phyloP scores from a whole-genome alignment of 2,113 vertebrate species.

The Myodes glareolus region DNA sequence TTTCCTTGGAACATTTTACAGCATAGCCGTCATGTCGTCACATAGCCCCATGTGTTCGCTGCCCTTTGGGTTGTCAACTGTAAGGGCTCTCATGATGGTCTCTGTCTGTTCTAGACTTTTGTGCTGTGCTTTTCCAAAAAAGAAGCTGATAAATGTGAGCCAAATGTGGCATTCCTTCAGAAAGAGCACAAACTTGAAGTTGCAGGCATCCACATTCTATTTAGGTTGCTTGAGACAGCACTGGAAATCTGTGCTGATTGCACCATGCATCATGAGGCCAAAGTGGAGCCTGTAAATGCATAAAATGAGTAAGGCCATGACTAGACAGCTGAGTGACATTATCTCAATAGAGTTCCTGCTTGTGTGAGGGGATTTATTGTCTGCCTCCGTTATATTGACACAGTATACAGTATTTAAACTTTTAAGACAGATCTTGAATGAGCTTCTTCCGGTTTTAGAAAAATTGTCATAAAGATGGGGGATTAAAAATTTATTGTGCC shows the following conservation, averaged over 20 bases:
- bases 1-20: background rate
- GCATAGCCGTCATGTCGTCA: background rate
- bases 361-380: conserved; percentile 24
- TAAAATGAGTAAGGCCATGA: conserved; percentile 39
- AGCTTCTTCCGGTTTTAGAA: conserved; percentile 70
- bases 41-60: background rate
- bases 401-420: conserved; percentile 58
- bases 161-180: conserved; percentile 19
- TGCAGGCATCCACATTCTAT: background rate
- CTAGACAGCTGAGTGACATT: conserved; percentile 50
- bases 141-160: conserved; percentile 68
- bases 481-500: conserved; percentile 78
- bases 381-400: conserved; percentile 26
- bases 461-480: conserved; percentile 73
- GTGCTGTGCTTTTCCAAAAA: conserved; percentile 66
- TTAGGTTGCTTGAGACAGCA: background rate
- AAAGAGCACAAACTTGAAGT: background rate
- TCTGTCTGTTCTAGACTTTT: conserved; percentile 39
- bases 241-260: conserved; percentile 29
- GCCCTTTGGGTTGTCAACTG: background rate
- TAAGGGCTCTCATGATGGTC: conserved; percentile 65
- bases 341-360: conserved; percentile 58
- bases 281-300: conserved; percentile 49
- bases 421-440: conserved; percentile 71
- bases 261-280: background rate